A percentile compares a stretch with the other conserved stretches of the same genome.
Evolutionary conservation across 2,888 invertebrate genomes (phyloP).

Genomic region (Antitype chi): DNA sequence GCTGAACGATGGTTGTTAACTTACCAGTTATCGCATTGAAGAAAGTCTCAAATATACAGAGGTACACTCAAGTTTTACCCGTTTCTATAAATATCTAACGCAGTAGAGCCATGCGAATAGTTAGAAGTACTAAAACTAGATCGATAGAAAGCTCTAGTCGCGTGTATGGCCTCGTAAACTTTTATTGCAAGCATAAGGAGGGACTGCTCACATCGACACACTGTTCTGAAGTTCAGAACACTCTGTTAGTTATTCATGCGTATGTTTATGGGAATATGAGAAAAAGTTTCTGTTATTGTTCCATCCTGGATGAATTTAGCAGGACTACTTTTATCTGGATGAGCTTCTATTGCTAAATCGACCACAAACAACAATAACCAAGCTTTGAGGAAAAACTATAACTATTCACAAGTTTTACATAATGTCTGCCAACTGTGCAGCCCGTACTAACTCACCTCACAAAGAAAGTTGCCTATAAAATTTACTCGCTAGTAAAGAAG

Average conservation of each 20-base stretch:
- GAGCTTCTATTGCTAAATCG: not conserved
- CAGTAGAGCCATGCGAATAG: conserved; percentile 36
- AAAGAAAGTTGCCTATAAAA: conserved; percentile 32
- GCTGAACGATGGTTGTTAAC: not conserved
- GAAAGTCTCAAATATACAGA: not conserved
- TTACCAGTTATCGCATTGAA: not conserved
- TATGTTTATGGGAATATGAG: conserved; percentile 26
- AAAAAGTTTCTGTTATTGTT: conserved; percentile 19
- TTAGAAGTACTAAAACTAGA: conserved; percentile 58
- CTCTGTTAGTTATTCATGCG: conserved; percentile 41
- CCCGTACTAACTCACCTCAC: not conserved
- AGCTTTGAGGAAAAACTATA: not conserved
- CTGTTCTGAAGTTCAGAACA: conserved; percentile 25
- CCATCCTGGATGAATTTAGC: not conserved
- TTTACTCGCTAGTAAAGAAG: conserved; percentile 17
- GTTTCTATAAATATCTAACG: conserved; percentile 43
- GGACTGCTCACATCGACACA: conserved; percentile 33
- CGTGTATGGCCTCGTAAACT: conserved; percentile 63
- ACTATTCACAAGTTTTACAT: not conserved
- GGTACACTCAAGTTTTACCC: conserved; percentile 1
- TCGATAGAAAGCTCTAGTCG: conserved; percentile 61
- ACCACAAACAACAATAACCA: not conserved
- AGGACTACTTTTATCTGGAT: not conserved
- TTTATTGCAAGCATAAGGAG: conserved; percentile 60
- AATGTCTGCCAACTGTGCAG: not conserved